phyloP scores from a whole-genome alignment of 2,113 vertebrate species.

The Octodon degus region DNA sequence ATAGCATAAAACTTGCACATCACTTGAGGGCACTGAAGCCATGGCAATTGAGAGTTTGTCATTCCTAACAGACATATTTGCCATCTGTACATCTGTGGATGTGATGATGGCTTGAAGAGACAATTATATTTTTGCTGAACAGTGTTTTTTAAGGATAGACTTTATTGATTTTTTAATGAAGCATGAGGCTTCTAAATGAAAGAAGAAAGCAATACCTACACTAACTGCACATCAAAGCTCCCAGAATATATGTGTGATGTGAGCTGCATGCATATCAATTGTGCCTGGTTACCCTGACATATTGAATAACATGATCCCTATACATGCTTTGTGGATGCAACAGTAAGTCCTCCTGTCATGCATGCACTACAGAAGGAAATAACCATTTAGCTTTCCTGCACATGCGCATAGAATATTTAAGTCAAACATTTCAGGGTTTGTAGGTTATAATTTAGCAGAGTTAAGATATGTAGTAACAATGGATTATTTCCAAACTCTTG shows the following conservation, averaged over 20 bases:
- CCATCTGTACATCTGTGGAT: constrained; percentile 84
- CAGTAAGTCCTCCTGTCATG: constrained; percentile 68
- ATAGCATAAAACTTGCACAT: constrained; percentile 74
- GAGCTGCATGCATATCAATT: constrained; percentile 82
- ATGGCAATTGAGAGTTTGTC: constrained; percentile 73
- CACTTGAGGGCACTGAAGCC: constrained; percentile 69
- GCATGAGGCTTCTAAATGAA: constrained; percentile 88
- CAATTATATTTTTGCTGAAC: constrained; percentile 81
- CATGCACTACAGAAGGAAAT: constrained; percentile 68
- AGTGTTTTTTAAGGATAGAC: constrained; percentile 83
- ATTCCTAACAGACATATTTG: constrained; percentile 79
- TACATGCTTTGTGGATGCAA: constrained; percentile 67
- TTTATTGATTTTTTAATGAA: constrained; percentile 92
- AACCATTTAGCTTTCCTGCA: constrained; percentile 72
- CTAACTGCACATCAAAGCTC: constrained; percentile 90
- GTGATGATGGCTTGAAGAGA: constrained; percentile 81
- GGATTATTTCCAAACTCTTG: constrained; percentile 74
- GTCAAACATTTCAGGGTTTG: constrained; percentile 72
- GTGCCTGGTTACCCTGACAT: constrained; percentile 83
- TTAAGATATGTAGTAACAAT: constrained; percentile 72
- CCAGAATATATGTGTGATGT: constrained; percentile 82
- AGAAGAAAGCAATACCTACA: constrained; percentile 87
- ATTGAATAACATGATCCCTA: constrained; percentile 67
- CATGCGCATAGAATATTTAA: constrained; percentile 71
- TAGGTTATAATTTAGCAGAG: constrained; percentile 78